A percentile compares a stretch with the other conserved stretches of the same genome.
phyloP scores from a whole-genome alignment of 2,113 vertebrate genomes.

The Onychostruthus taczanowskii region DNA sequence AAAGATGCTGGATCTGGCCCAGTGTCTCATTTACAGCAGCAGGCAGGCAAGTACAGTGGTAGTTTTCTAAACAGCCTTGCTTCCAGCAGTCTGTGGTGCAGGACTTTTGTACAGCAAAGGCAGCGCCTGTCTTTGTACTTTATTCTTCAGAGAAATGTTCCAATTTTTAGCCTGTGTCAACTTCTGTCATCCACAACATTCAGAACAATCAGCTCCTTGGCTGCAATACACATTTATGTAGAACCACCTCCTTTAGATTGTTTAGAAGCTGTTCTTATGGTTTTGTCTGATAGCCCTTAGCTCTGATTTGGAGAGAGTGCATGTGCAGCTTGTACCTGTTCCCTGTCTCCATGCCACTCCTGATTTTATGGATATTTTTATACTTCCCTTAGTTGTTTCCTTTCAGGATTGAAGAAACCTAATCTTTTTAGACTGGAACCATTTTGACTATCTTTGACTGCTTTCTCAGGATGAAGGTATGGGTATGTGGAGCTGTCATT shows the following conservation, averaged over 20 bases:
- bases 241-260: neutral
- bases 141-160: neutral
- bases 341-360: neutral
- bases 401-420: neutral
- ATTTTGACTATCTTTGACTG: neutral
- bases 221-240: neutral
- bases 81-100: neutral
- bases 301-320: neutral
- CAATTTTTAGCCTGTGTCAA: neutral
- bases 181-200: neutral
- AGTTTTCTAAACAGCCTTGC: neutral
- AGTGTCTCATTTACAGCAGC: neutral
- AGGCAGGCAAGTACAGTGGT: neutral
- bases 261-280: neutral
- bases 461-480: neutral
- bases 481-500: neutral
- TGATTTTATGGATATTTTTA: neutral
- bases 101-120: neutral
- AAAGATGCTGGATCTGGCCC: neutral
- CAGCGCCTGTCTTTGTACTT: neutral
- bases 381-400: neutral
- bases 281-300: neutral
- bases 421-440: neutral
- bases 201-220: neutral
- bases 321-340: neutral